A percentile compares a stretch with the other conserved stretches of the same genome.
These are phyloP conservation scores for Parnassius mnemosyne DNA, from an alignment of 2,888 invertebrate species.

Conservation along the genomic window DNA sequence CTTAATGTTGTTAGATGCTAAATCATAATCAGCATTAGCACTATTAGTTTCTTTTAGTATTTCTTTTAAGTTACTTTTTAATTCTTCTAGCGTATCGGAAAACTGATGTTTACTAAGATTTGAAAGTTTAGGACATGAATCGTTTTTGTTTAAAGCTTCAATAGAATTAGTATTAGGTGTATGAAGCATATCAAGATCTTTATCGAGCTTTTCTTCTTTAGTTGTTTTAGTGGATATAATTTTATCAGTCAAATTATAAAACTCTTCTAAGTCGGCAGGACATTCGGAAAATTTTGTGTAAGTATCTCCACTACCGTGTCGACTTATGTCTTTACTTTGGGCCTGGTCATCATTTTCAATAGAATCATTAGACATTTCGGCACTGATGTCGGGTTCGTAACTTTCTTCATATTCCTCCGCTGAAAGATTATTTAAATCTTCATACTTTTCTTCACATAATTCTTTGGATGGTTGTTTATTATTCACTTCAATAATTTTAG, in stretches of 20 bases:
- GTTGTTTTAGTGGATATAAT: constrained; percentile 48
- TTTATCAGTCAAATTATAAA: constrained; percentile 66
- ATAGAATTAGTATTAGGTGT: constrained; percentile 68
- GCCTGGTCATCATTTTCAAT: constrained; percentile 41
- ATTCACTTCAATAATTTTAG: background rate
- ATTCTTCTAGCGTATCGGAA: constrained; percentile 59
- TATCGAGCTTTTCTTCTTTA: constrained; percentile 39
- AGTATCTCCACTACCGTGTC: constrained; percentile 70
- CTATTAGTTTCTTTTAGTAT: constrained; percentile 46
- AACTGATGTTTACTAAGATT: constrained; percentile 41
- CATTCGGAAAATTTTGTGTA: constrained; percentile 73
- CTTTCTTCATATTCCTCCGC: constrained; percentile 55
- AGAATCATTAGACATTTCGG: constrained; percentile 50
- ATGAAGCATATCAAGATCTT: constrained; percentile 52
- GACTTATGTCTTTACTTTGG: constrained; percentile 44
- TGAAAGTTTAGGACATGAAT: constrained; percentile 2
- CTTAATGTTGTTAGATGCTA: constrained; percentile 33
- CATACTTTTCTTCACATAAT: constrained; percentile 34
- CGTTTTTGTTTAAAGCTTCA: constrained; percentile 51
- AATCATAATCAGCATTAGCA: constrained; percentile 33
- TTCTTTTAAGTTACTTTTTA: constrained; percentile 61
- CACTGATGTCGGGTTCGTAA: constrained; percentile 55
- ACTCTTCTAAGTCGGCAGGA: constrained; percentile 67
- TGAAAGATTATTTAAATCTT: constrained; percentile 43
- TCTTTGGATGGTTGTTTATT: background rate